Base-by-base conservation (phyloP, 2,888 invertebrate species). In the Loripinus fragilis region DNA sequence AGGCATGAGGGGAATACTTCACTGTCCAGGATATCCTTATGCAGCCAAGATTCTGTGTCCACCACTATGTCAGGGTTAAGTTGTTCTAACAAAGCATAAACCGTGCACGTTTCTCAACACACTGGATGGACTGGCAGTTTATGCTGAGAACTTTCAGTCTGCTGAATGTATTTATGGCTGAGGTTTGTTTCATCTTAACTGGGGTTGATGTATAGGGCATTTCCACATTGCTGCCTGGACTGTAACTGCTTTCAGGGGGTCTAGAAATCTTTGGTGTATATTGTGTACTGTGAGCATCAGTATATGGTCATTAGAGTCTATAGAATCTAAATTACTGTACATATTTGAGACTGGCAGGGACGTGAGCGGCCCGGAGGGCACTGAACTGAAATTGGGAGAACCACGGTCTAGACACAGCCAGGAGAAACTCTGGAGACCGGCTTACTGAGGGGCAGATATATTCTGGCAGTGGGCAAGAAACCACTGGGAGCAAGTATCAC, bases 71-170 rank as follows among this genome's bases (percentile, higher is more conserved):
- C 55, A 55, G 55, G 55, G 5, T 55, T 28, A 28, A 28, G 55
- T 55, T 25, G 25, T 23, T 20, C 55, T 55, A 55, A 25, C 28
- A 55, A 55, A 28, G 55, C 55, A 55, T 55, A 55, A 28, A 55
- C 28, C 55, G 7, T 10, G 55, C 55, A 28, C 55, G 25, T 20
- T 55, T 55, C 55, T 55, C 55, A 8, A 55, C 55, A 55, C 55
- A 28, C 28, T 55, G 55, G 8, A 55, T 55, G 55, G 55, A 55
- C 28, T 55, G 55, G 55, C 55, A 55, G 28, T 55, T 55, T 55
- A 55, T 17, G 28, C 30, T 12, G 2, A 55, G 55, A 28, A 55
- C 55, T 28, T 55, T 55, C 25, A 55, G 55, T 55, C 28, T 55
- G 28, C 55, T 25, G 30, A 55, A 55, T 55, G 23, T 20, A 17